Evolutionary conservation across 1,140 invertebrate genomes (phyloP), one percentile per base, ranked within the genome.

Genomic region (Heliconius melpomene): DNA sequence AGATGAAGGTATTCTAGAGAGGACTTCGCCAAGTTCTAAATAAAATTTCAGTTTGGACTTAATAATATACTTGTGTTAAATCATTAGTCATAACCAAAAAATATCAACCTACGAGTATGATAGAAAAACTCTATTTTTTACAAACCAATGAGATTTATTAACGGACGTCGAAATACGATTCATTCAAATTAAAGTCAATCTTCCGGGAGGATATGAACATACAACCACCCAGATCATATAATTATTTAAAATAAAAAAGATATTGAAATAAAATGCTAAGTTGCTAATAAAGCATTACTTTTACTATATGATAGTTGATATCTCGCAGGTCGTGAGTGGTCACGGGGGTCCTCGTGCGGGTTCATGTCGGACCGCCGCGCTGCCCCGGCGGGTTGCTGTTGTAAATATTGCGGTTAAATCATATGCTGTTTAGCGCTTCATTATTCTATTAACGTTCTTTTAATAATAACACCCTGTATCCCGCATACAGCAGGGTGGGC

Each of bases 241-340:
- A 66, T 7, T 1, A 13, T 26, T 2, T 11, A 16, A 66, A 66
- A 11, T 23, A 29, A 29, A 66, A 66, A 7, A 66, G 26, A 66
- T 57, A 46, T 52, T 20, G 18, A 52, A 52, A 20, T 11, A 26
- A 66, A 66, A 26, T 26, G 23, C 26, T 7, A 13, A 26, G 60
- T 13, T 29, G 60, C 26, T 66, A 66, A 66, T 66, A 66, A 66
- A 29, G 11, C 26, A 66, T 66, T 66, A n/a, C 18, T 71, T 9
- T 46, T 11, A 13, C 16, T 52, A 52, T 52, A n/a, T 38, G 52
- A 72, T 70, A 54, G 50, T 54, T 36, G 54, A 32, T 75, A 77
- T 40, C 29, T 50, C 38, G 54, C 40, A 74, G 78, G 38, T 80
- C 81, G 81, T 82, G 81, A 72, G 75, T 50, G 29, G 60, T 66